These are phyloP conservation scores for Zoanthus gigantus DNA, from an alignment of 92 coral and sea anemone genomes.

Conservation along the genomic window DNA sequence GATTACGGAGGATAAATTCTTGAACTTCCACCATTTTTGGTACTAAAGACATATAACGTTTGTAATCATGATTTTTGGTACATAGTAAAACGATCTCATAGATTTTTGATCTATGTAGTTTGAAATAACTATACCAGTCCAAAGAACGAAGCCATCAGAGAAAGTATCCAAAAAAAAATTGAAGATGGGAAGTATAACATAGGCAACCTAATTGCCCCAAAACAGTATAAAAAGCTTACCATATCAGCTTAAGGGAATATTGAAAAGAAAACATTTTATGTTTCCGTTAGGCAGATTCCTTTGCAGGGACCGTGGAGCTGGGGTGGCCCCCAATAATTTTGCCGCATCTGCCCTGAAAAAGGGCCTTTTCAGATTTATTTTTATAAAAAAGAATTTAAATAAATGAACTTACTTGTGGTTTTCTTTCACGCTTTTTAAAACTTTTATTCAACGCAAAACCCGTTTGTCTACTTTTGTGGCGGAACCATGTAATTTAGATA, in stretches of 20 bases:
- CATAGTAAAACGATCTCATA: no score
- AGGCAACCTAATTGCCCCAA: slow-evolving; percentile 22
- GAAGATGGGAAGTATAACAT: background rate
- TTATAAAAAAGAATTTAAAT: slow-evolving; percentile 16
- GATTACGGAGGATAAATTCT: no score
- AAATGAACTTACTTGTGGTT: slow-evolving; percentile 32
- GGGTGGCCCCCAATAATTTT: slow-evolving; percentile 14
- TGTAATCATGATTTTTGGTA: no score
- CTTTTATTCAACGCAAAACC: slow-evolving; percentile 29
- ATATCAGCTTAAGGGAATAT: background rate
- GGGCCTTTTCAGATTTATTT: slow-evolving; percentile 24
- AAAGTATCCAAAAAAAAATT: background rate
- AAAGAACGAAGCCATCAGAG: slow-evolving; percentile 5
- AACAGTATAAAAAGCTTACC: background rate
- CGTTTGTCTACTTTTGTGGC: slow-evolving; percentile 35
- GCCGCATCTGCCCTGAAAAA: slow-evolving; percentile 27
- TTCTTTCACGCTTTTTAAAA: slow-evolving; percentile 28
- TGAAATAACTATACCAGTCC: slow-evolving; percentile 13
- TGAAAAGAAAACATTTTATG: slow-evolving; percentile 5
- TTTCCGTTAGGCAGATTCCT: slow-evolving; percentile 31
- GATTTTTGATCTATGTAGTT: no score
- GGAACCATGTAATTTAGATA: slow-evolving; percentile 33
- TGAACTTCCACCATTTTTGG: no score
- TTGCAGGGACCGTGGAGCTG: slow-evolving; percentile 10
- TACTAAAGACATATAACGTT: no score